Conservation (phyloP, 2,888 invertebrate species). For the Chironomus tentans region DNA sequence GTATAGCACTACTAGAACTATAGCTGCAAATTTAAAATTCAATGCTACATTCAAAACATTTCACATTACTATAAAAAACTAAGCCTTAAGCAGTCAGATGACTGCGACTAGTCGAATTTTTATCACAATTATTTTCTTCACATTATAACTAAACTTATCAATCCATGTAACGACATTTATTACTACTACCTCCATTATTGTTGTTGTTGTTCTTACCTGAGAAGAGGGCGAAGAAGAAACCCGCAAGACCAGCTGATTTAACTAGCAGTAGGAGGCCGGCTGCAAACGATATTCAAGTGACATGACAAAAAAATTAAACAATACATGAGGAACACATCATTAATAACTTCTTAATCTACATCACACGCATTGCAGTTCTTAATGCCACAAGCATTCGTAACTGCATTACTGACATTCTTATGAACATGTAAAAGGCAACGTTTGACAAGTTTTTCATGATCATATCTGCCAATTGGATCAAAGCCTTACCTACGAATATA, state of each 20-base stretch:
- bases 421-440: background rate
- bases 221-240: slow-evolving; percentile 81
- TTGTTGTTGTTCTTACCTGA: slow-evolving; percentile 43
- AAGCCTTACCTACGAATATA: slow-evolving; percentile 51
- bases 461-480: slow-evolving; percentile 34
- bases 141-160: slow-evolving; percentile 30
- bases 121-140: background rate
- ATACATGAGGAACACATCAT: background rate
- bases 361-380: background rate
- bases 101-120: too few relatives aligned
- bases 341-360: background rate
- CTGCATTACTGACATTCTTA: background rate
- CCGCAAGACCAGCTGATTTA: slow-evolving; percentile 71
- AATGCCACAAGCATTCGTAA: background rate
- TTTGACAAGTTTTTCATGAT: background rate
- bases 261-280: slow-evolving; percentile 55
- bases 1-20: too few relatives aligned
- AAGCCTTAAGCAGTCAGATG: too few relatives aligned
- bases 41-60: too few relatives aligned
- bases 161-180: slow-evolving; percentile 40
- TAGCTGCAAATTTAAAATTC: too few relatives aligned
- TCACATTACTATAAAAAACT: too few relatives aligned
- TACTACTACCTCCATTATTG: too few relatives aligned
- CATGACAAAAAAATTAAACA: background rate
- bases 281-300: background rate